Evolutionary conservation across 2,113 vertebrate genomes (phyloP).

Genomic region (Psittacula cyanocephala): DNA sequence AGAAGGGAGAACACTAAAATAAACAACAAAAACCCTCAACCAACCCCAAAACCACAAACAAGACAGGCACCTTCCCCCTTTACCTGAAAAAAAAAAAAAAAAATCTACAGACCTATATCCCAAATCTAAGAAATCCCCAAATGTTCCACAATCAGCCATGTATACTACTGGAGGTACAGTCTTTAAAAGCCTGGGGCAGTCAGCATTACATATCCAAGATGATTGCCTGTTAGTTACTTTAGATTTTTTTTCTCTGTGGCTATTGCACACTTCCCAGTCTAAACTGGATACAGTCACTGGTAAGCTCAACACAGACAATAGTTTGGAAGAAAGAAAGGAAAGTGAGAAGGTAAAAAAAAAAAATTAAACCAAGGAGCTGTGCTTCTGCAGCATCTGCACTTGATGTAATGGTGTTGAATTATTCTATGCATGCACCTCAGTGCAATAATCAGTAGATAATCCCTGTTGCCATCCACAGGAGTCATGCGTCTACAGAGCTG

Average conservation of each 20-base stretch:
- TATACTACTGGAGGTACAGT: not conserved
- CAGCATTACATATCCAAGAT: not conserved
- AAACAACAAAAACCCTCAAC: not conserved
- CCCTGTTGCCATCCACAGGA: slow-evolving; percentile 27
- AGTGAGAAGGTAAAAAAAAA: not conserved
- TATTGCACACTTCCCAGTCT: not conserved
- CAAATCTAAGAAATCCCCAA: not conserved
- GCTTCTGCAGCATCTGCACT: not conserved
- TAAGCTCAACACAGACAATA: not conserved
- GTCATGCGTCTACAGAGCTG: not conserved
- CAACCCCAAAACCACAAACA: not conserved
- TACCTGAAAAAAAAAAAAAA: not conserved
- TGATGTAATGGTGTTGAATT: slow-evolving; percentile 6
- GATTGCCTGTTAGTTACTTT: not conserved
- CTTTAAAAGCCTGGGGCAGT: not conserved
- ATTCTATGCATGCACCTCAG: slow-evolving; percentile 2
- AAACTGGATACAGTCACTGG: not conserved
- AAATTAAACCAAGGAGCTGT: not conserved
- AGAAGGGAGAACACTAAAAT: not conserved
- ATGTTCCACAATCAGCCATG: not conserved
- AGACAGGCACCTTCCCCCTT: not conserved
- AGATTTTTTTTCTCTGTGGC: not conserved
- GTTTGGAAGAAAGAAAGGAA: not conserved
- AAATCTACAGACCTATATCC: not conserved
- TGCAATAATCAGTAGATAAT: slow-evolving; percentile 42